phyloP scores from a whole-genome alignment of 92 coral and sea anemone species.

The Pocillopora meandrina region DNA sequence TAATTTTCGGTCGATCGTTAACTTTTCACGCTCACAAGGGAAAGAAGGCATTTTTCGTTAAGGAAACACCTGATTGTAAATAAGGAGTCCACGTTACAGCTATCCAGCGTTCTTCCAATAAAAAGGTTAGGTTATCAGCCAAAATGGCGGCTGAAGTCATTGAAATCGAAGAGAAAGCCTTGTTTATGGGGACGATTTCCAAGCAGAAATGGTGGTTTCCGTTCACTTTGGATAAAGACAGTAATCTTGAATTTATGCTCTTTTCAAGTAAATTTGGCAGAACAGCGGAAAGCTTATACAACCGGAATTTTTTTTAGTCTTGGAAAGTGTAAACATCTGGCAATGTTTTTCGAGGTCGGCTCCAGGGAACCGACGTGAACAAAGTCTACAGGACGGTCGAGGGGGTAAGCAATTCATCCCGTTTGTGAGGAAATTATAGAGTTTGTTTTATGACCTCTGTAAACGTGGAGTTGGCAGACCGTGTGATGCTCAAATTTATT shows the following conservation, averaged over 20 bases:
- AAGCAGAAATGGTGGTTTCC: no score
- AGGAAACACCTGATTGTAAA: no score
- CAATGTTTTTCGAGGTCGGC: constrained; percentile 3
- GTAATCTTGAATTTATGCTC: constrained; percentile 18
- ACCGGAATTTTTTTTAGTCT: background rate
- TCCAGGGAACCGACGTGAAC: constrained; percentile 10
- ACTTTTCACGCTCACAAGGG: constrained; percentile 22
- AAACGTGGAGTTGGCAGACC: background rate
- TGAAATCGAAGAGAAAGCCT: no score
- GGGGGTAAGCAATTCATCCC: background rate
- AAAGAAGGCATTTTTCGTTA: constrained; percentile 13
- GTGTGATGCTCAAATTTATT: background rate
- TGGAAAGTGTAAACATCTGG: background rate
- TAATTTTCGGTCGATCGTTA: constrained; percentile 23
- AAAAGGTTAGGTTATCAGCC: no score
- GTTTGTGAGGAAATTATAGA: constrained; percentile 4
- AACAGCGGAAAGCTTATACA: background rate
- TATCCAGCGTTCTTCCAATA: no score
- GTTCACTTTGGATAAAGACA: no score
- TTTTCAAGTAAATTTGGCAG: constrained; percentile 18
- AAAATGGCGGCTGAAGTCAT: no score
- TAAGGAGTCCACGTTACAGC: no score
- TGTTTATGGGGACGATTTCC: no score
- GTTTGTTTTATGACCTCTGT: background rate
- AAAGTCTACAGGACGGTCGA: constrained; percentile 4